Percentiles rank a stretch among this genome's conserved stretches.
These are phyloP conservation scores for Conopomorpha cramerella DNA, from an alignment of 1,140 invertebrate species.

Conservation along the genomic window DNA sequence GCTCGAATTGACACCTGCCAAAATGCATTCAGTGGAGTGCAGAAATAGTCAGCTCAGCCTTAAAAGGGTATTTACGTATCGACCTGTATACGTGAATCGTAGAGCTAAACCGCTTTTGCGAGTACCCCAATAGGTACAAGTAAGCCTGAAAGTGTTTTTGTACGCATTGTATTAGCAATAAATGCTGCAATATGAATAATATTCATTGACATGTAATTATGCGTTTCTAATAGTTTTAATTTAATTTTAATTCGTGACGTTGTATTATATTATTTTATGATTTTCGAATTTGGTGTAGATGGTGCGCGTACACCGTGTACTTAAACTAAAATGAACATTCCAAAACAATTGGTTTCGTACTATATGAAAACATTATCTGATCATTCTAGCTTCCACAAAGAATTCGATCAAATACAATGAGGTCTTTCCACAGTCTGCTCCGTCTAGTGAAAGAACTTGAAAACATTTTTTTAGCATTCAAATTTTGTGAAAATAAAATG, in stretches of 20 bases:
- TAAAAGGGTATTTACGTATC: not conserved
- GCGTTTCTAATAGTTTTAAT: conserved; percentile 11
- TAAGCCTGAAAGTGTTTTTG: conserved; percentile 32
- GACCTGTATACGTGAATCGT: conserved; percentile 16
- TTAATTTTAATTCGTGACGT: conserved; percentile 18
- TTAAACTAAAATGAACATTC: not conserved
- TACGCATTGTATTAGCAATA: conserved; percentile 34
- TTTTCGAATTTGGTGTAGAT: not conserved
- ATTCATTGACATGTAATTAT: conserved; percentile 8
- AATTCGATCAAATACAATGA: not conserved
- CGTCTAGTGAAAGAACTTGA: too few relatives aligned
- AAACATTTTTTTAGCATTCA: not conserved
- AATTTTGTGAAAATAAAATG: not conserved
- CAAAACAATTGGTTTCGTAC: not conserved
- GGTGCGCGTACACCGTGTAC: not conserved
- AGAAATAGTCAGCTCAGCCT: not conserved
- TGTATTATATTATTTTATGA: not conserved
- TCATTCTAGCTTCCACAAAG: not conserved
- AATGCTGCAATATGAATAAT: conserved; percentile 36
- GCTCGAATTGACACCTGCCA: not conserved
- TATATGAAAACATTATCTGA: too few relatives aligned
- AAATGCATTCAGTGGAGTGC: not conserved
- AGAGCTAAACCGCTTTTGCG: conserved; percentile 10
- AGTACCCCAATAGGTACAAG: conserved; percentile 14
- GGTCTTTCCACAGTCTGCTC: too few relatives aligned